Evolutionary conservation across 2,113 vertebrate genomes (phyloP).

Genomic region (Centrocercus urophasianus): DNA sequence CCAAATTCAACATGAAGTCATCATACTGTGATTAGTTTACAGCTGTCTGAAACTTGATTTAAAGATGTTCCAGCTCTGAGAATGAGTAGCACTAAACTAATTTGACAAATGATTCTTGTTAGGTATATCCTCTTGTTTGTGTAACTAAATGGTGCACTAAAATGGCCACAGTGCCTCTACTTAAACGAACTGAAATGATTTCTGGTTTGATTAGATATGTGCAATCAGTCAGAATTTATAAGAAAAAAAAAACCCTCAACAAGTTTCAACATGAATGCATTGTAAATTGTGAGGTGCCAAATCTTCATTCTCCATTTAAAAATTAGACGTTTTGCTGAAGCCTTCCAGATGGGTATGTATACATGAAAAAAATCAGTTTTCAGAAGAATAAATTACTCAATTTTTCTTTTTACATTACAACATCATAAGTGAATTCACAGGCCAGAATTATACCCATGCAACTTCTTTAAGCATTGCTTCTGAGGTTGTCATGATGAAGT

Average conservation of each 20-base stretch:
- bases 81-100: background rate
- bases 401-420: background rate
- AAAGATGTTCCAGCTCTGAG: background rate
- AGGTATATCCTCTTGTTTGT: background rate
- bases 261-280: background rate
- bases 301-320: background rate
- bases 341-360: background rate
- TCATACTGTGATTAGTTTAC: background rate
- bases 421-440: background rate
- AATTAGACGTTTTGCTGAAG: background rate
- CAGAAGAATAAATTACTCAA: background rate
- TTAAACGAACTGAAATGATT: background rate
- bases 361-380: background rate
- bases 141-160: background rate
- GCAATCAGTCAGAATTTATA: background rate
- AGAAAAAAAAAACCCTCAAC: background rate
- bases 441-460: background rate
- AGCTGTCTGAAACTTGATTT: background rate
- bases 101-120: background rate
- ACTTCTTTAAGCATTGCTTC: background rate
- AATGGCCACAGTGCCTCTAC: background rate
- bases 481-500: background rate
- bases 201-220: background rate
- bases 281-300: background rate
- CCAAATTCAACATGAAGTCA: background rate